Percentiles rank a stretch among this genome's conserved stretches.
phyloP scores from a whole-genome alignment of 2,797 vertebrate species.

The Oceanodroma leucorhoa region DNA sequence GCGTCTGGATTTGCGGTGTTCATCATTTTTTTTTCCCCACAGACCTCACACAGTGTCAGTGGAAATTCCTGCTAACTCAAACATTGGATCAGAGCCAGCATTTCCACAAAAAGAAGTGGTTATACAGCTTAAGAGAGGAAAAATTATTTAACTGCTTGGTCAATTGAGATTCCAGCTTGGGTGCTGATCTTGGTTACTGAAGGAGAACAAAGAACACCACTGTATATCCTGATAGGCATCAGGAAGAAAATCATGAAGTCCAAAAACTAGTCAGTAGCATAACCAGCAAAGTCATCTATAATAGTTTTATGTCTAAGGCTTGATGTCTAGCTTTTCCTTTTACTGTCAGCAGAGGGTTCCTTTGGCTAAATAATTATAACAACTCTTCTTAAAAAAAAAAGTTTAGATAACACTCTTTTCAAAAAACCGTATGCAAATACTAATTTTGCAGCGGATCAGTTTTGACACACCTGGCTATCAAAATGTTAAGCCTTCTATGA shows the following conservation, averaged over 20 bases:
- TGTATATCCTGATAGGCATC: background rate
- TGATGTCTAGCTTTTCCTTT: background rate
- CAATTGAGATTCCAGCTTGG: background rate
- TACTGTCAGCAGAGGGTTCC: constrained; percentile 9
- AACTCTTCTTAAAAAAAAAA: background rate
- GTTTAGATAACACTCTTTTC: background rate
- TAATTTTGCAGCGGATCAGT: background rate
- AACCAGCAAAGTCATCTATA: background rate
- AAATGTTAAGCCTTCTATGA: background rate
- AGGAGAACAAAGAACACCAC: background rate
- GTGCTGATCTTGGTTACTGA: background rate
- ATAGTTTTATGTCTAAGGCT: background rate
- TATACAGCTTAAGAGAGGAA: background rate
- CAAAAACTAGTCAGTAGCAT: background rate
- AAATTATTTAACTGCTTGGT: background rate
- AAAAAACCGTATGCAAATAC: background rate
- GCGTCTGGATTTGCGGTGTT: background rate
- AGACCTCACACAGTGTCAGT: background rate
- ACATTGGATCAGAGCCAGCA: accelerated
- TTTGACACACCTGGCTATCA: background rate
- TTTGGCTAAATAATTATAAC: background rate
- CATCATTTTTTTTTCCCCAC: background rate
- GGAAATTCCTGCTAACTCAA: constrained; percentile 30
- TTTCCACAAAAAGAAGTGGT: background rate
- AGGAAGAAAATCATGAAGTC: background rate